phyloP scores from a whole-genome alignment of 2,888 invertebrate species.

The Caradrina clavipalpis region DNA sequence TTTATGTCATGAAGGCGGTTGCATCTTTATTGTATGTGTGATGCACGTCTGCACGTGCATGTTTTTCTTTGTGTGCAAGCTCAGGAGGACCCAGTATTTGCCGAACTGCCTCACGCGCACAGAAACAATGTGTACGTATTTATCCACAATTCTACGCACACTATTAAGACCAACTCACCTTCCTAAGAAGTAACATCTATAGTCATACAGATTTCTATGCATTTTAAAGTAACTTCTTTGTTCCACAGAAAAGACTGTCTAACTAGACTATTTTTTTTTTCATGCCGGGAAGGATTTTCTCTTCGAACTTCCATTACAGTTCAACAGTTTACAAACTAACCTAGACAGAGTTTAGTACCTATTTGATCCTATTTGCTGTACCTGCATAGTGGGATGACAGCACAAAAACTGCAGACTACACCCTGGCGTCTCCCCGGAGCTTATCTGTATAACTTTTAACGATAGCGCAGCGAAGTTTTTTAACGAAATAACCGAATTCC shows the following conservation, averaged over 20 bases:
- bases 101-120: no score
- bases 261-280: not conserved
- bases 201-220: not conserved
- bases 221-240: not conserved
- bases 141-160: no score
- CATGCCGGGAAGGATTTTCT: slow-evolving; percentile 3
- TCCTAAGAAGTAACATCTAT: no score
- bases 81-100: no score
- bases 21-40: no score
- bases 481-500: slow-evolving; percentile 89
- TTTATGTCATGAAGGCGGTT: no score
- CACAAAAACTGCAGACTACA: slow-evolving; percentile 63
- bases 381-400: slow-evolving; percentile 54
- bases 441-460: slow-evolving; percentile 88
- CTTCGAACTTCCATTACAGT: slow-evolving; percentile 1
- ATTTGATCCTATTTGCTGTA: slow-evolving; percentile 41
- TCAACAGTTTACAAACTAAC: slow-evolving; percentile 2
- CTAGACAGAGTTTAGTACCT: slow-evolving; percentile 10
- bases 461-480: slow-evolving; percentile 88
- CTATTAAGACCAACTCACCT: no score
- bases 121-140: no score
- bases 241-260: not conserved
- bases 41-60: no score
- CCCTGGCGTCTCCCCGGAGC: slow-evolving; percentile 76
- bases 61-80: no score